Percentiles rank a stretch among this genome's conserved stretches.
Evolutionary conservation across 2,888 invertebrate species (phyloP).

Genomic region (Pelosia muscerda): DNA sequence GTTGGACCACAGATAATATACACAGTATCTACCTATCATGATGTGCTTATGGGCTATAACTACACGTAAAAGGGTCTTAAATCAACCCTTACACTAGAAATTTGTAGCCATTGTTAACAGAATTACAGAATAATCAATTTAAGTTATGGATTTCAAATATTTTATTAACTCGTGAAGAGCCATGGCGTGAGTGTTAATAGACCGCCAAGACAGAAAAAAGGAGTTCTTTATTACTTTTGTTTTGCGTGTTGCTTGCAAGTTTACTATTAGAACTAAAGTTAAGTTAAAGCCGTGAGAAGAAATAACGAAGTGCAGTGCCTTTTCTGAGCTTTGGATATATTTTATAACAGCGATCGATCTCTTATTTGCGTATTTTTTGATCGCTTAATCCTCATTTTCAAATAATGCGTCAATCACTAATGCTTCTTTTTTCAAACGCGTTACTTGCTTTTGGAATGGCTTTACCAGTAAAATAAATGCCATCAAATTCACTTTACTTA

Average conservation of each 20-base stretch:
- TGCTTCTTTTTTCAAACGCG: too few species aligned
- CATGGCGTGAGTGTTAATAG: neutral
- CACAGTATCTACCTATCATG: slow-evolving; percentile 1
- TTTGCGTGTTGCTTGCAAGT: neutral
- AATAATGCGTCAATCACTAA: too few species aligned
- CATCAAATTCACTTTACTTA: too few species aligned
- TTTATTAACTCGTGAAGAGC: neutral
- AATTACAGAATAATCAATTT: neutral
- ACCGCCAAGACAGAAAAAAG: neutral
- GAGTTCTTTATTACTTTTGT: neutral
- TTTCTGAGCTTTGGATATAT: too few species aligned
- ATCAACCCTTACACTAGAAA: too few species aligned
- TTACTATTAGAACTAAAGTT: neutral
- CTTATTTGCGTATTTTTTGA: too few species aligned
- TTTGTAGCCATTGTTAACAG: too few species aligned
- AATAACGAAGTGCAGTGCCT: too few species aligned
- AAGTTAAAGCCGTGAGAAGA: neutral
- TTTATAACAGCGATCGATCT: too few species aligned
- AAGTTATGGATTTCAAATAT: neutral
- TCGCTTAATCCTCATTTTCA: too few species aligned
- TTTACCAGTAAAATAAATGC: too few species aligned
- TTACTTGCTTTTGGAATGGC: too few species aligned
- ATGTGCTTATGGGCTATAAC: neutral
- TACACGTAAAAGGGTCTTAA: neutral
- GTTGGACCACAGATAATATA: slow-evolving; percentile 2